Conservation (phyloP, 2,888 invertebrate genomes). For the Leptinotarsa tumamoca region DNA sequence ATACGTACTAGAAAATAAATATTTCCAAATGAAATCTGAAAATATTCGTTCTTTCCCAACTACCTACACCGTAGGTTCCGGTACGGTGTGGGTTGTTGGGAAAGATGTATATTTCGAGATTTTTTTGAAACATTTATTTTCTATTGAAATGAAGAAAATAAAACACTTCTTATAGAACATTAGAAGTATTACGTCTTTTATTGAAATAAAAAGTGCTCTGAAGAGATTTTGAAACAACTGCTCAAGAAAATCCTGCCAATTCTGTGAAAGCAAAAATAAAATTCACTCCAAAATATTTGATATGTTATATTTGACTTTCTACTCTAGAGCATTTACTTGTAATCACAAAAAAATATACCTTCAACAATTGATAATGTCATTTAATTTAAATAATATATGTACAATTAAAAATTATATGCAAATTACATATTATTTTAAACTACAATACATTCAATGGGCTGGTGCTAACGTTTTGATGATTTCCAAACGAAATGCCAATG, state of each 20-base stretch:
- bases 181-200: background rate
- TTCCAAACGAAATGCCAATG: slow-evolving; percentile 29
- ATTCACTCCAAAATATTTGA: slow-evolving; percentile 51
- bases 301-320: slow-evolving; percentile 60
- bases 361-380: slow-evolving; percentile 54
- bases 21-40: too few species aligned
- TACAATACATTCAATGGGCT: slow-evolving; percentile 41
- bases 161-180: background rate
- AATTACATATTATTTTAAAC: slow-evolving; percentile 42
- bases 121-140: background rate
- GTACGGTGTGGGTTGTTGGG: background rate
- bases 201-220: background rate
- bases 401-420: slow-evolving; percentile 54
- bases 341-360: slow-evolving; percentile 55
- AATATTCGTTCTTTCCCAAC: too few species aligned
- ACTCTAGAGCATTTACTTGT: slow-evolving; percentile 57
- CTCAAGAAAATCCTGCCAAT: slow-evolving; percentile 7
- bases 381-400: slow-evolving; percentile 56
- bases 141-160: background rate
- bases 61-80: too few species aligned
- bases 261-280: slow-evolving; percentile 38
- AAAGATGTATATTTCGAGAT: background rate
- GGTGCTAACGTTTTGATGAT: slow-evolving; percentile 40
- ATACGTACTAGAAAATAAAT: too few species aligned
- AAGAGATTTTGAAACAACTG: background rate